phyloP scores from a whole-genome alignment of 1,140 invertebrate species.

The Nasonia giraulti region DNA sequence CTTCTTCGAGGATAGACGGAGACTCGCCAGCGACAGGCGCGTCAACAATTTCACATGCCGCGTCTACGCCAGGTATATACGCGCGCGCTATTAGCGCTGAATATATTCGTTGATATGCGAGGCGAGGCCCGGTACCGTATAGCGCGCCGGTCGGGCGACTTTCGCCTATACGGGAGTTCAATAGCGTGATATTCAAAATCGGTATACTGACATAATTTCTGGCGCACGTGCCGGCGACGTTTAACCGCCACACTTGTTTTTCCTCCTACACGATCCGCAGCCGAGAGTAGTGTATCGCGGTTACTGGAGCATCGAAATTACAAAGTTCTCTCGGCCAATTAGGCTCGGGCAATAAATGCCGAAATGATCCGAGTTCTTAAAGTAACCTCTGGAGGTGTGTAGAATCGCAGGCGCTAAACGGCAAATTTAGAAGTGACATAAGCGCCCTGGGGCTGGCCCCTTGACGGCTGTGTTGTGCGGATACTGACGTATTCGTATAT shows the following conservation, averaged over 20 bases:
- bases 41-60: slow-evolving; percentile 95
- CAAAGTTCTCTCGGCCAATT: neutral
- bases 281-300: neutral
- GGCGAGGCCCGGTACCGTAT: too few species aligned
- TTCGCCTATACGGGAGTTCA: neutral
- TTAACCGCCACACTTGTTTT: neutral
- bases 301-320: neutral
- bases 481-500: neutral
- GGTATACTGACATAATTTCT: slow-evolving; percentile 1
- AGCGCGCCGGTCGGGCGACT: neutral
- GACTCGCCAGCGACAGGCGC: slow-evolving; percentile 91
- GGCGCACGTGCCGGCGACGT: neutral
- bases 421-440: neutral
- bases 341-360: neutral
- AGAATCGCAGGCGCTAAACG: neutral
- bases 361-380: neutral
- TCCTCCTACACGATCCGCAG: neutral
- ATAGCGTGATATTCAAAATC: neutral
- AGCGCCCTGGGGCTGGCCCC: neutral
- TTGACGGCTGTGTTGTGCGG: neutral
- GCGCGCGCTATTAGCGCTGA: slow-evolving; percentile 57
- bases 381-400: neutral
- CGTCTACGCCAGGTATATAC: slow-evolving; percentile 87
- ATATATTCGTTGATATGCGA: neutral
- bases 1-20: slow-evolving; percentile 94